A percentile compares a stretch with the other conserved stretches of the same genome.
phyloP scores from a whole-genome alignment of 2,113 vertebrate species.

The Cynocephalus volans region DNA sequence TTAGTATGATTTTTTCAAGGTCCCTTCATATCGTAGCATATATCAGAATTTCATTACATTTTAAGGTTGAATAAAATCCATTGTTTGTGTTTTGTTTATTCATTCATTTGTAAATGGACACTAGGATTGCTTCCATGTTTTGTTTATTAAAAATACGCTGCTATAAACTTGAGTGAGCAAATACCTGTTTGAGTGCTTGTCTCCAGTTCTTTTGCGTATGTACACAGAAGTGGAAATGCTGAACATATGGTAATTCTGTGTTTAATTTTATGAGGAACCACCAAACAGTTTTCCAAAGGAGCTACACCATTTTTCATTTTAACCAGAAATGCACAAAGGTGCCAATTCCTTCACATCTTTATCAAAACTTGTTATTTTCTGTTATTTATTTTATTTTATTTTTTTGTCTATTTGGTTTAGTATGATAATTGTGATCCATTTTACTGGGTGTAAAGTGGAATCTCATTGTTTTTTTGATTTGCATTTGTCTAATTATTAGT shows the following conservation, averaged over 20 bases:
- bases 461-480: neutral
- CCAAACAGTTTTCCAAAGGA: neutral
- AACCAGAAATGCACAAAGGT: fast-evolving
- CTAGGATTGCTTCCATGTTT: neutral
- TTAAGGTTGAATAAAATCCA: neutral
- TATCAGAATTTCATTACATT: neutral
- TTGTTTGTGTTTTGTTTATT: neutral
- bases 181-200: neutral
- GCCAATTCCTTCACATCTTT: neutral
- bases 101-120: neutral
- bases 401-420: neutral
- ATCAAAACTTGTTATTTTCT: neutral
- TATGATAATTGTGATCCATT: neutral
- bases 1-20: neutral
- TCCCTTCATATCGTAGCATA: neutral
- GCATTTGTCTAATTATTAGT: neutral
- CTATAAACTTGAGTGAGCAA: neutral
- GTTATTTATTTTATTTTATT: neutral
- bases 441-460: neutral
- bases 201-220: neutral
- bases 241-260: neutral
- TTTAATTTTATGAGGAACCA: neutral
- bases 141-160: neutral
- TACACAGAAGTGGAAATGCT: neutral
- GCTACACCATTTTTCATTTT: neutral